A percentile compares a stretch with the other conserved stretches of the same genome.
Conservation (phyloP, 2,113 vertebrate species). For the Microtus oregoni region DNA sequence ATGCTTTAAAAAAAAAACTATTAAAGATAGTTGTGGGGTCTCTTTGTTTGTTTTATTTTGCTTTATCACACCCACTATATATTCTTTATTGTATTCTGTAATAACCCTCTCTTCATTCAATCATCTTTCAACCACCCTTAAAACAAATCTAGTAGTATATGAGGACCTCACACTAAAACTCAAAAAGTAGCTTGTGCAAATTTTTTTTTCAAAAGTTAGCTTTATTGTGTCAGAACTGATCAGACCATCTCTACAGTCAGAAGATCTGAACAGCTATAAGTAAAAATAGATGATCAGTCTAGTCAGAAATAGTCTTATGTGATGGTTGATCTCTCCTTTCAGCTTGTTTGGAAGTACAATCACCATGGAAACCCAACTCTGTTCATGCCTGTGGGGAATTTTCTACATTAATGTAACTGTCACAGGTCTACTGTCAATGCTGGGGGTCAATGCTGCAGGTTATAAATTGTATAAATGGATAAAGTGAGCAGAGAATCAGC, state of each 20-base stretch:
- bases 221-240: neutral
- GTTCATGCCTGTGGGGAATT: neutral
- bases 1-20: neutral
- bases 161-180: neutral
- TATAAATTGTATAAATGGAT: neutral
- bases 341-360: neutral
- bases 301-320: neutral
- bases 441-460: neutral
- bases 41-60: neutral
- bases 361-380: neutral
- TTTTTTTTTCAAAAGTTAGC: neutral
- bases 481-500: neutral
- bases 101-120: neutral
- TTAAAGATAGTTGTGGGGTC: neutral
- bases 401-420: neutral
- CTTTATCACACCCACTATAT: neutral
- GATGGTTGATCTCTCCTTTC: neutral
- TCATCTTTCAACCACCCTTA: neutral
- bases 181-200: neutral
- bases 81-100: neutral
- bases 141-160: neutral
- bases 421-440: neutral
- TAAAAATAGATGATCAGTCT: neutral
- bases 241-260: neutral
- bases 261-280: neutral